phyloP scores from a whole-genome alignment of 2,113 vertebrate genomes.

The Garra rufa region DNA sequence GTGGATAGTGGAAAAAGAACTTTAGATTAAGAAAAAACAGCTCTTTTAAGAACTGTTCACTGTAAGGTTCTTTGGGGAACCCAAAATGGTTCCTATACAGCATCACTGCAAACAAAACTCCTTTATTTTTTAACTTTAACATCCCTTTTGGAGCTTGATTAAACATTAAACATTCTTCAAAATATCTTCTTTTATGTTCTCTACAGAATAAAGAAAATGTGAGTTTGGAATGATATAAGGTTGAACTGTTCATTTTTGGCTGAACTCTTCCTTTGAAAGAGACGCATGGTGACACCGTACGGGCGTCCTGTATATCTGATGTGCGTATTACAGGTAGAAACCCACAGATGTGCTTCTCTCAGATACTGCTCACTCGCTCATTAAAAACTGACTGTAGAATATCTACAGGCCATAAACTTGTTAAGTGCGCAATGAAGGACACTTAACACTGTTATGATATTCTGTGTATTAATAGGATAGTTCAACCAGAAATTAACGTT shows the following conservation, averaged over 20 bases:
- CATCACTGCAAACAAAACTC: not conserved
- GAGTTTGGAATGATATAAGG: not conserved
- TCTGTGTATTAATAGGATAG: not conserved
- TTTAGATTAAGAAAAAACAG: too few relatives aligned
- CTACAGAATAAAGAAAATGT: not conserved
- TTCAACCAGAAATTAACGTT: not conserved
- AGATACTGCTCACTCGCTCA: constrained; percentile 22
- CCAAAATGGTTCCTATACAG: not conserved
- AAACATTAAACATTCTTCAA: not conserved
- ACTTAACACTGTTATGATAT: constrained; percentile 15
- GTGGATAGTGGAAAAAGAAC: too few relatives aligned
- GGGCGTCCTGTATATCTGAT: not conserved
- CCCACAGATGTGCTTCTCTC: constrained; percentile 11
- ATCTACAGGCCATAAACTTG: constrained; percentile 30
- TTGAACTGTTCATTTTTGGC: constrained; percentile 1
- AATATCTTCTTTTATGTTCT: not conserved
- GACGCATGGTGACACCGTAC: not conserved
- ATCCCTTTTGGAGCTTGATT: not conserved
- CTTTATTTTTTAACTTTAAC: not conserved
- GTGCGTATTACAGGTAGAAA: not conserved
- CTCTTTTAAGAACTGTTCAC: too few relatives aligned
- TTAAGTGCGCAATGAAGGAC: constrained; percentile 18
- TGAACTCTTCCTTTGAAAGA: constrained; percentile 22
- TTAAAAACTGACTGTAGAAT: constrained; percentile 17
- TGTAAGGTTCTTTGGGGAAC: not conserved